These are phyloP conservation scores for Callyntrura guangdongensis DNA, from an alignment of 2,888 invertebrate species.

Conservation along the genomic window DNA sequence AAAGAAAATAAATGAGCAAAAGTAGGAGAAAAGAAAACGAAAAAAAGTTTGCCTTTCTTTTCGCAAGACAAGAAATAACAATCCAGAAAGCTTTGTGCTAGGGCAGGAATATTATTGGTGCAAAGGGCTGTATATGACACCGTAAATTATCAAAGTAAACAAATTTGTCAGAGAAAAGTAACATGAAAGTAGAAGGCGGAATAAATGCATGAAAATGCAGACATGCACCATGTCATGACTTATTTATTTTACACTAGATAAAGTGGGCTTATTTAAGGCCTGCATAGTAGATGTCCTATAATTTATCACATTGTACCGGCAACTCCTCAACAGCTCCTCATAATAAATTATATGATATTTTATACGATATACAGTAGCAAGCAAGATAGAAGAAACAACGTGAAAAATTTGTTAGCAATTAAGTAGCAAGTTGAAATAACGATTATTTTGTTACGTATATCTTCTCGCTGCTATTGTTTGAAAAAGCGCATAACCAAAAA, in stretches of 20 bases:
- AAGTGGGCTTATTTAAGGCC: too few species aligned
- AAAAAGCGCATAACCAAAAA: too few species aligned
- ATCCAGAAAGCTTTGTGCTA: constrained; percentile 39
- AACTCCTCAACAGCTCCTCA: too few species aligned
- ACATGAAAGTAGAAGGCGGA: neutral
- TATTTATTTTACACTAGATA: too few species aligned
- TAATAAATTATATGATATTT: too few species aligned
- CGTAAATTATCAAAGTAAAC: constrained; percentile 35
- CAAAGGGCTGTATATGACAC: neutral
- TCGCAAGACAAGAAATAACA: constrained; percentile 10
- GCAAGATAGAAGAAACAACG: neutral
- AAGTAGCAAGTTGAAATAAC: too few species aligned
- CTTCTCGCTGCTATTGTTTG: too few species aligned
- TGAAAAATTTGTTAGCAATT: neutral
- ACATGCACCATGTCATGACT: neutral
- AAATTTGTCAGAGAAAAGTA: constrained; percentile 41
- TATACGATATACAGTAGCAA: neutral
- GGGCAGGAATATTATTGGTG: constrained; percentile 25
- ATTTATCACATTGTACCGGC: too few species aligned
- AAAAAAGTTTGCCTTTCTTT: neutral
- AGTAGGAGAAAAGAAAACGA: neutral
- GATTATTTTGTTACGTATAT: too few species aligned
- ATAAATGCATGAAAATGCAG: neutral
- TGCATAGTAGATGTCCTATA: too few species aligned
- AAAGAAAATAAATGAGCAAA: constrained; percentile 57